Conservation (phyloP, 2,797 vertebrate species). For the Myotis vivesi region DNA sequence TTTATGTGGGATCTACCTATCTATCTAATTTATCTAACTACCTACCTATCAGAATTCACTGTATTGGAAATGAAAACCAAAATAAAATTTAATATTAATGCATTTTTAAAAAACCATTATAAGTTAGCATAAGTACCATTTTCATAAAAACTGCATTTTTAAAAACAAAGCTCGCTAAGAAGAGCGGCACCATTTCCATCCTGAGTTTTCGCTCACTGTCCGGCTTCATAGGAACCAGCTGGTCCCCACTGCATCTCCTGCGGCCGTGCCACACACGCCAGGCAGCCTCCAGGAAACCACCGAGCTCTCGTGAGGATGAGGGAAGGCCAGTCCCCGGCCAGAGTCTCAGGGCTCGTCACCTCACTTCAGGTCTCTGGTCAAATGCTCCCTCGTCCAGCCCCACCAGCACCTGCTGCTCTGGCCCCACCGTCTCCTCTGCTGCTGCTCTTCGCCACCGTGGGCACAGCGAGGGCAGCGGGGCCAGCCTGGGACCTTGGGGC, state of each 20-base stretch:
- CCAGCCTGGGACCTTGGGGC: too few species aligned
- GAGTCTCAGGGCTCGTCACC: not conserved
- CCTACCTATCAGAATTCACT: not conserved
- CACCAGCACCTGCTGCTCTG: not conserved
- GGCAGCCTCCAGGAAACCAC: not conserved
- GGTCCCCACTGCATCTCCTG: accelerated
- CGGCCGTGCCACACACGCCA: too few species aligned
- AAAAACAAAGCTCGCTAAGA: not conserved
- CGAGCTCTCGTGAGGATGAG: not conserved
- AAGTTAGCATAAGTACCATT: not conserved
- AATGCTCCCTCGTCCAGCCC: not conserved
- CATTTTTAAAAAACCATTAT: not conserved
- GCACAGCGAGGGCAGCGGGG: not conserved
- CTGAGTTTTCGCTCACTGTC: not conserved
- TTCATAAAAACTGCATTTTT: not conserved
- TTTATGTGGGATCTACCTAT: not conserved
- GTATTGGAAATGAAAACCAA: not conserved
- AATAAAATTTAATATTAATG: not conserved
- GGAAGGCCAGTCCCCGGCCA: not conserved
- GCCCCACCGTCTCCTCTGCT: too few species aligned
- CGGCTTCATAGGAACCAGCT: not conserved
- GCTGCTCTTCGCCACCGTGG: not conserved
- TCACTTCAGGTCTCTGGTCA: not conserved
- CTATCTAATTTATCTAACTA: not conserved
- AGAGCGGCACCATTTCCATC: not conserved